Base-by-base conservation (phyloP, 2,113 vertebrate genomes). In the Porphyrio hochstetteri region DNA sequence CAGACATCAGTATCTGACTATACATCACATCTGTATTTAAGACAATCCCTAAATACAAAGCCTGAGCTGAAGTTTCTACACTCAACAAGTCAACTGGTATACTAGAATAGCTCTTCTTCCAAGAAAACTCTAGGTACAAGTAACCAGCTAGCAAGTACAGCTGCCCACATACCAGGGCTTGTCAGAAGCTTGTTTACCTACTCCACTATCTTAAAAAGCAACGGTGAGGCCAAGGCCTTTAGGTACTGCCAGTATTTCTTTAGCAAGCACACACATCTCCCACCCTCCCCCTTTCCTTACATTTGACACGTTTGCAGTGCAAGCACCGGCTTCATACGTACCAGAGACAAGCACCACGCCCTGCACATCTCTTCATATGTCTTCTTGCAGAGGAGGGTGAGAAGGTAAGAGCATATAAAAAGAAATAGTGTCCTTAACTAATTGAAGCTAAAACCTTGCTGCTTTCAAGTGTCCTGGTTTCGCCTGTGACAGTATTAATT, bases 91-190 rank as follows among this genome's bases (percentile, higher is more conserved):
- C 42, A 88, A 59, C 0, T 28, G 21, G 38, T 50, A 38, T 7
- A 83, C 38, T 59, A 83, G 79, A 83, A 81, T 17, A 92, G 65
- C 15, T 70, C 27, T 27, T 50, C 53, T 80, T 90, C 70, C 63
- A 94, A 63, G 60, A 88, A 94, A 81, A 75, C 48, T n/a, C 42
- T 48, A 88, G 61, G 57, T 71, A 70, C 33, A 89, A 70, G 19
- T 38, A 94, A 67, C 10, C 35, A 90, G 67, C 56, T 88, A 71
- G 48, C 90, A 85, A 82, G 29, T 25, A 80, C 35, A 88, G 76
- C 42, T 93, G 64, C 68, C 18, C 60, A 90, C 60, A 74, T 29
- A 93, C 13, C 42, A 53, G 44, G 36, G 31, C 75, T 77, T 55
- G 44, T n/a, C 74, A 82, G 70, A 95, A 85, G 31, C 52, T 57